Evolutionary conservation across 2,888 invertebrate genomes (phyloP).

Genomic region (Geotrupes spiniger): DNA sequence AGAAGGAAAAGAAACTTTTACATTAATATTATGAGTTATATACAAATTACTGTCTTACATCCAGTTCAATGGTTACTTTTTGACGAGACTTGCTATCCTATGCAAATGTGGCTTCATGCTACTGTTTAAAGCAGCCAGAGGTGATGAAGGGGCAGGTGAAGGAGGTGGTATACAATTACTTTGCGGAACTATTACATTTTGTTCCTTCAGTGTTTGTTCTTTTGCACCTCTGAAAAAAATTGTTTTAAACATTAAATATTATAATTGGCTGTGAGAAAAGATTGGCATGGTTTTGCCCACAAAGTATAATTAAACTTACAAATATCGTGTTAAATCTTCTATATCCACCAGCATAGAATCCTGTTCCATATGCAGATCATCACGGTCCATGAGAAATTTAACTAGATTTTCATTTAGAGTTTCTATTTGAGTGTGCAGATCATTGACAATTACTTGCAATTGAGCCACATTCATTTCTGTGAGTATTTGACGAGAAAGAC

Average conservation of each 20-base stretch:
- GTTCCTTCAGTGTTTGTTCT: conserved; percentile 52
- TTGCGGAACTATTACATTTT: conserved; percentile 36
- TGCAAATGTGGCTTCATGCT: conserved; percentile 50
- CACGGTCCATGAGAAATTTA: conserved; percentile 83
- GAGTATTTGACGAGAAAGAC: conserved; percentile 79
- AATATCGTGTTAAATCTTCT: conserved; percentile 88
- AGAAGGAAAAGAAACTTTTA: conserved; percentile 10
- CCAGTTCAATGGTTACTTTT: conserved; percentile 42
- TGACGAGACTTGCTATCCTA: conserved; percentile 52
- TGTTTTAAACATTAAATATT: no score
- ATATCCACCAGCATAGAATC: conserved; percentile 97
- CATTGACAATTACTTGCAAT: conserved; percentile 91
- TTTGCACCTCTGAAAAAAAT: conserved; percentile 53
- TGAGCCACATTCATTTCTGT: conserved; percentile 94
- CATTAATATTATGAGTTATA: conserved; percentile 18
- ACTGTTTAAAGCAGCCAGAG: conserved; percentile 45
- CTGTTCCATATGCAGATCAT: conserved; percentile 96
- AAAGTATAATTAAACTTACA: no score
- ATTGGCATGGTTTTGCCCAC: no score
- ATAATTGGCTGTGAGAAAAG: no score
- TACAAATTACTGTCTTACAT: conserved; percentile 16
- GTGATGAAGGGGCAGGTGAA: conserved; percentile 43
- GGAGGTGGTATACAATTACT: conserved; percentile 45
- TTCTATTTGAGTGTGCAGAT: conserved; percentile 91
- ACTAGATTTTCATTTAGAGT: conserved; percentile 88